Percentiles rank a stretch among this genome's conserved stretches.
Evolutionary conservation across 2,797 vertebrate species (phyloP).

Genomic region (Sylvia borin): DNA sequence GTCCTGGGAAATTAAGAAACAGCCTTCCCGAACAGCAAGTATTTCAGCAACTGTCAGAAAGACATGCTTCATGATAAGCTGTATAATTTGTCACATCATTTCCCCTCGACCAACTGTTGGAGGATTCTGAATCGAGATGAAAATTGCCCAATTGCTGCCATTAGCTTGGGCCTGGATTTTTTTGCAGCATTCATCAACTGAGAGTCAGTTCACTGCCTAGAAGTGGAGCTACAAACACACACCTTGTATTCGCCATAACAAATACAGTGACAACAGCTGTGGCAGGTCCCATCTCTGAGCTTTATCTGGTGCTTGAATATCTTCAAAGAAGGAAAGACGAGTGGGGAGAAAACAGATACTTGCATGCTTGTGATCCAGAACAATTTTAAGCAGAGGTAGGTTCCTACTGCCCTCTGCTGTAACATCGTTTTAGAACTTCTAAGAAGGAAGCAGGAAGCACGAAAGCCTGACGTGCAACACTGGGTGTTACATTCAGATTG

Average conservation of each 20-base stretch:
- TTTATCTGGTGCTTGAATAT: neutral
- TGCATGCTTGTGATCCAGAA: neutral
- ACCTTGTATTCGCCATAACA: neutral
- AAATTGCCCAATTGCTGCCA: neutral
- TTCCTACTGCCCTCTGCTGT: constrained; percentile 63
- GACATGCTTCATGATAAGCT: neutral
- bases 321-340: neutral
- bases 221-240: neutral
- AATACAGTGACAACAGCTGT: neutral
- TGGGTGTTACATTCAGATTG: neutral
- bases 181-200: neutral
- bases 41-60: neutral
- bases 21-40: neutral
- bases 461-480: neutral
- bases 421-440: neutral
- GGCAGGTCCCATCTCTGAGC: neutral
- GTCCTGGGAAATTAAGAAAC: neutral
- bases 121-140: neutral
- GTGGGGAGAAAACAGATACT: neutral
- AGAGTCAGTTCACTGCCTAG: neutral
- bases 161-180: neutral
- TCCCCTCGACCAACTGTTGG: neutral
- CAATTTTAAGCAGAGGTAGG: neutral
- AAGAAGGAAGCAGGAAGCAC: neutral
- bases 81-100: neutral